Percentiles rank a stretch among this genome's conserved stretches.
Conservation (phyloP, 1,140 invertebrate species). For the Papilio polytes region DNA sequence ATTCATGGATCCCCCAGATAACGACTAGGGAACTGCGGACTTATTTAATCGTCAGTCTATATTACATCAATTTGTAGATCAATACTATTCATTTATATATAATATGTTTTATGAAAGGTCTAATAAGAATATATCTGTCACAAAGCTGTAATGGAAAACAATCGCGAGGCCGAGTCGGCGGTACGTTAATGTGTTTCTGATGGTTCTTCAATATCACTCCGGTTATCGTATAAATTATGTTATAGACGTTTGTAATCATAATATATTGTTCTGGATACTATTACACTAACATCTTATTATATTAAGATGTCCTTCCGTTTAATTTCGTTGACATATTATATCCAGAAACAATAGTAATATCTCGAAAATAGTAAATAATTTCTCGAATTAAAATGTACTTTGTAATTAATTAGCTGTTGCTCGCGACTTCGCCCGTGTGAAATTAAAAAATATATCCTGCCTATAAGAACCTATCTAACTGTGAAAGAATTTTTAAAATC, state of each 20-base stretch:
- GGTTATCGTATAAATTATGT: slow-evolving; percentile 71
- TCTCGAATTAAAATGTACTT: too few relatives aligned
- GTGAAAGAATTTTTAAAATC: too few relatives aligned
- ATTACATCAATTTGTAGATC: neutral
- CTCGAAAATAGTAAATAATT: too few relatives aligned
- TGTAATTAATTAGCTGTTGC: too few relatives aligned
- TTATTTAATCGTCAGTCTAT: neutral
- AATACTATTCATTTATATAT: neutral
- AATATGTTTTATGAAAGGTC: slow-evolving; percentile 5
- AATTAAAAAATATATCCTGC: too few relatives aligned
- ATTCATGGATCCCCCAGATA: too few relatives aligned
- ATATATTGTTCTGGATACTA: neutral
- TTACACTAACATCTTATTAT: neutral
- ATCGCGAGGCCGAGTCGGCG: slow-evolving; percentile 51
- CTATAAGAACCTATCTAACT: too few relatives aligned
- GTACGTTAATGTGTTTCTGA: slow-evolving; percentile 80
- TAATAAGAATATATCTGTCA: slow-evolving; percentile 22
- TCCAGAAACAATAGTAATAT: too few relatives aligned
- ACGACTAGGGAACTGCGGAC: neutral
- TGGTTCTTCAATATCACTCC: slow-evolving; percentile 74
- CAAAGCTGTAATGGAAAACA: slow-evolving; percentile 49
- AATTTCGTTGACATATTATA: too few relatives aligned
- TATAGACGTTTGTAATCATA: slow-evolving; percentile 33
- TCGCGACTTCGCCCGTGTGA: too few relatives aligned
- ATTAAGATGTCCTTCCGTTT: too few relatives aligned